Percentiles rank a stretch among this genome's conserved stretches.
Conservation (phyloP, 2,113 vertebrate genomes). For the Pterocles orientalis region DNA sequence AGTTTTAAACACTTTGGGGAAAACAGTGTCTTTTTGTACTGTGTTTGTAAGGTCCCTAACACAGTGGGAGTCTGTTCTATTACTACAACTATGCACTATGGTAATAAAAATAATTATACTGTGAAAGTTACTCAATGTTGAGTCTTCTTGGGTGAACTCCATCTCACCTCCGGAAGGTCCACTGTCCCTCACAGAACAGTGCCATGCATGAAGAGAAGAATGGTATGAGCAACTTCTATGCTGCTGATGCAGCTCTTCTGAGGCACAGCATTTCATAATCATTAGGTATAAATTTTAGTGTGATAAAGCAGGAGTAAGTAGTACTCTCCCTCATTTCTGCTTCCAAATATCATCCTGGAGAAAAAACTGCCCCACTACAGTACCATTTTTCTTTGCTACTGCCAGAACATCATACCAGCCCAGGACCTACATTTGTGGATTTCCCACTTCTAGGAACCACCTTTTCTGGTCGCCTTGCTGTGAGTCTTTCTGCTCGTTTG, state of each 20-base stretch:
- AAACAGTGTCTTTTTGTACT: conserved; percentile 12
- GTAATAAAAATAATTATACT: conserved; percentile 28
- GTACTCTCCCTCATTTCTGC: neutral
- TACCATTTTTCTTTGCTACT: neutral
- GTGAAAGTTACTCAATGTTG: neutral
- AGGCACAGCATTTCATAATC: neutral
- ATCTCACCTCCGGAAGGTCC: neutral
- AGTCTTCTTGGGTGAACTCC: neutral
- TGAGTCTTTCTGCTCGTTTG: neutral
- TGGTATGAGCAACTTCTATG: neutral
- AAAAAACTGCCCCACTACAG: neutral
- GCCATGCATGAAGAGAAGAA: neutral
- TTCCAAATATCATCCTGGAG: neutral
- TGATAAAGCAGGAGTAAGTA: neutral
- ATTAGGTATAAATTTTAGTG: neutral
- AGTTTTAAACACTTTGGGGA: conserved; percentile 1
- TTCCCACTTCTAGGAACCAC: neutral
- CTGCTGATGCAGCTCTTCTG: neutral
- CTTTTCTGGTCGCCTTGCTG: neutral
- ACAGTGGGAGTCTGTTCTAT: neutral
- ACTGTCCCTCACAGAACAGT: neutral
- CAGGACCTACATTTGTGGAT: neutral
- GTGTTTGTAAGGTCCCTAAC: conserved; percentile 4
- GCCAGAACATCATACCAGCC: neutral
- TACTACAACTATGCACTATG: neutral